Evolutionary conservation across 2,888 invertebrate genomes (phyloP).

Genomic region (Mechanitis messenoides): DNA sequence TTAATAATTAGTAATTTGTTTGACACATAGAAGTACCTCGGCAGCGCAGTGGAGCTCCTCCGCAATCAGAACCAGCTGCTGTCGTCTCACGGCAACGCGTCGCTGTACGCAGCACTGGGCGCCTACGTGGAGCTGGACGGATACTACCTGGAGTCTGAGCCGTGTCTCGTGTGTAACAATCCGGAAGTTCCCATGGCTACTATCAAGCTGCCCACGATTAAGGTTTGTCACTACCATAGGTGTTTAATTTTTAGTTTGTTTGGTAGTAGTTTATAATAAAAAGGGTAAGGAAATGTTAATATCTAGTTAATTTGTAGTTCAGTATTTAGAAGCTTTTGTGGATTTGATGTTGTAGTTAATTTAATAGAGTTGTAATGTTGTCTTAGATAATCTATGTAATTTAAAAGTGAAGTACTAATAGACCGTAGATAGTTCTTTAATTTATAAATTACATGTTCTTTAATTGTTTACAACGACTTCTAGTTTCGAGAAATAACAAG

Average conservation of each 20-base stretch:
- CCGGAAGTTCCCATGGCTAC: constrained; percentile 95
- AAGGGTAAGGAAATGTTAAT: neutral
- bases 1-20: neutral
- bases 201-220: constrained; percentile 94
- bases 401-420: too few relatives aligned
- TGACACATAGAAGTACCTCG: constrained; percentile 83
- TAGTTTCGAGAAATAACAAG: too few relatives aligned
- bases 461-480: too few relatives aligned
- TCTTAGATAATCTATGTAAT: too few relatives aligned
- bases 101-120: constrained; percentile 92
- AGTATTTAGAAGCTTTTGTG: constrained; percentile 5
- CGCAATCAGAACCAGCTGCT: constrained; percentile 92
- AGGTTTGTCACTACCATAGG: constrained; percentile 70
- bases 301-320: neutral
- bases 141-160: constrained; percentile 96
- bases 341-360: neutral
- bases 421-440: too few relatives aligned
- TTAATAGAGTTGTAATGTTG: too few relatives aligned
- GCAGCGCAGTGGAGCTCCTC: constrained; percentile 89
- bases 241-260: neutral
- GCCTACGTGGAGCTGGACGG: constrained; percentile 97
- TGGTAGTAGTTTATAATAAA: neutral
- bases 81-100: constrained; percentile 94
- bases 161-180: constrained; percentile 98
- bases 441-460: too few relatives aligned